Base-by-base conservation (phyloP, 1,140 invertebrate genomes). In the Drosophila sucinea region DNA sequence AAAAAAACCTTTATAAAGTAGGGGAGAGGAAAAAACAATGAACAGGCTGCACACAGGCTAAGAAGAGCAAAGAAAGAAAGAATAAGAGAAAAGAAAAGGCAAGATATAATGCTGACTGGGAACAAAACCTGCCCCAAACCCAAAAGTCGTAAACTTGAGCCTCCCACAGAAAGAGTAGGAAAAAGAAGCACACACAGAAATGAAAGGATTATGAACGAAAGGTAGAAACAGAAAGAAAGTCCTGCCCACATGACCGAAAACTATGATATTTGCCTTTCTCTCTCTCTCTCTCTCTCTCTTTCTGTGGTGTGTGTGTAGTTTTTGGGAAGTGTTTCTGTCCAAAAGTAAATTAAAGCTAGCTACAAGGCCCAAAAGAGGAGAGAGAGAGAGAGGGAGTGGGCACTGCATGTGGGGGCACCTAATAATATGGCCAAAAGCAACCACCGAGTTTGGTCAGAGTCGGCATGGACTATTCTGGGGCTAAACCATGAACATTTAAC, bases 191-290 rank as follows among this genome's bases (percentile, higher is more conserved):
- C 30, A 30, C 4, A 41, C n/a, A 58, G 40, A 30, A 65, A 63
- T 58, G 38, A 58, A 85, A 77, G 78, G 74, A 86, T 86, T 86
- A 85, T 81, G 78, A 81, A 67, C 74, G 73, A 66, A 32, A 68
- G 66, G 70, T 72, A 67, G 66, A 65, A 61, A 65, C 54, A 56
- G 40, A 74, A 60, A 81, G 67, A 81, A 67, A 66, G 74, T 60
- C 44, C 38, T 17, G 27, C 68, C 44, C 56, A 67, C 35, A 41
- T 60, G 67, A 47, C 38, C 38, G 23, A 40, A 70, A 70, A 65
- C 61, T 60, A 75, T 54, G 70, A 74, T 68, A 69, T 67, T 67
- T 73, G 69, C 54, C 32, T 73, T 60, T 63, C 71, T 63, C 29
- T 67, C n/a, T 58, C 40, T 30, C 23, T 32, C 33, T 58, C 51